Evolutionary conservation across 2,797 vertebrate species (phyloP).

Genomic region (Monodelphis domestica): DNA sequence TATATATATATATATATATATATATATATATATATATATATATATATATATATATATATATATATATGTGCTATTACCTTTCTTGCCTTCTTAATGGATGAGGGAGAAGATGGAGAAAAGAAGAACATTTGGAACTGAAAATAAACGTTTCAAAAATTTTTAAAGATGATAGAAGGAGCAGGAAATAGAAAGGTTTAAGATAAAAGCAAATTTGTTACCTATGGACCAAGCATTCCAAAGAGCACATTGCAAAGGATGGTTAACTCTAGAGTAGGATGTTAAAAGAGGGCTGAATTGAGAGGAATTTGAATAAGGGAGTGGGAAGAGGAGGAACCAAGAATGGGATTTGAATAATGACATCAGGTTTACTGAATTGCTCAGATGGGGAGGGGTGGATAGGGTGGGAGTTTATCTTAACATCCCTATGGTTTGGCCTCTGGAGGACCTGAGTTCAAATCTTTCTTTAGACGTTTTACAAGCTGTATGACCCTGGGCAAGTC

Average conservation of each 20-base stretch:
- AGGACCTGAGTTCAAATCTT: not conserved
- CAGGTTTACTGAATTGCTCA: not conserved
- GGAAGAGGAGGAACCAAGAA: not conserved
- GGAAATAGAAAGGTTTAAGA: not conserved
- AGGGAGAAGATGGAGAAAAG: not conserved
- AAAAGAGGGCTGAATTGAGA: not conserved
- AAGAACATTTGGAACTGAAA: not conserved
- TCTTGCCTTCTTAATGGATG: not conserved
- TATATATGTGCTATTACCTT: not conserved
- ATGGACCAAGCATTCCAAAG: no score
- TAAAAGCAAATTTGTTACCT: no score
- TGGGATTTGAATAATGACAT: not conserved
- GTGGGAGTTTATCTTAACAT: not conserved
- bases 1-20: no score
- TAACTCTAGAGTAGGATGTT: not conserved
- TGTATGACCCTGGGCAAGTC: not conserved
- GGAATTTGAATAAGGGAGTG: not conserved
- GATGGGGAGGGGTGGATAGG: not conserved
- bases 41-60: no score
- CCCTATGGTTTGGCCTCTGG: not conserved
- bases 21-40: no score
- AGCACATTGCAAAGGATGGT: not conserved
- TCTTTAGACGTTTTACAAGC: not conserved
- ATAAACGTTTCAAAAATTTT: not conserved
- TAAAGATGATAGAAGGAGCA: not conserved